These are phyloP conservation scores for Coracopsis vasa DNA, from an alignment of 2,113 vertebrate genomes.

Conservation along the genomic window DNA sequence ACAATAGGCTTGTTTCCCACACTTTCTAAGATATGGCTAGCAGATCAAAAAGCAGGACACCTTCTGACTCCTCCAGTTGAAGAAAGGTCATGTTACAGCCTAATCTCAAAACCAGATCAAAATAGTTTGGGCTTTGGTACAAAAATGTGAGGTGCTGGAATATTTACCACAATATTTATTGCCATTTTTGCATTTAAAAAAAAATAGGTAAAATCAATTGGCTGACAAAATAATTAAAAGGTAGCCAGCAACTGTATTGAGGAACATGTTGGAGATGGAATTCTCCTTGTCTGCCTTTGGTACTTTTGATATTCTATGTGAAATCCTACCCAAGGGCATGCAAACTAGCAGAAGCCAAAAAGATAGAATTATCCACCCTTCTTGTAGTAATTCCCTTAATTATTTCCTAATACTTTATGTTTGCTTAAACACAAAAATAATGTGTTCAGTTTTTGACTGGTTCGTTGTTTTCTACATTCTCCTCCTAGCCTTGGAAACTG, in stretches of 20 bases:
- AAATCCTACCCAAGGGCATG: neutral
- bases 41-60: neutral
- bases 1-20: neutral
- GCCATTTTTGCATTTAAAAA: neutral
- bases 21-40: neutral
- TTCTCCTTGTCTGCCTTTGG: neutral
- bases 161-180: neutral
- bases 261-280: neutral
- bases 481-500: neutral
- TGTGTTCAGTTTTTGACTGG: neutral
- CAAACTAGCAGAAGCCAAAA: neutral
- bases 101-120: neutral
- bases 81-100: neutral
- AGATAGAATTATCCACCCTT: neutral
- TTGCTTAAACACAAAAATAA: neutral
- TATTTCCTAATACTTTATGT: neutral
- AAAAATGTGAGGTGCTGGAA: neutral
- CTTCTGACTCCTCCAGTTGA: neutral
- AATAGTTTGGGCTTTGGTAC: neutral
- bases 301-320: neutral
- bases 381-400: neutral
- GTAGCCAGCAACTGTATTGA: neutral
- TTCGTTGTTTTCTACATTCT: neutral
- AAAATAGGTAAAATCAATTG: neutral
- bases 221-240: neutral